These are phyloP conservation scores for Thamnophis sirtalis DNA, from an alignment of 2,113 vertebrate species.

Conservation along the genomic window DNA sequence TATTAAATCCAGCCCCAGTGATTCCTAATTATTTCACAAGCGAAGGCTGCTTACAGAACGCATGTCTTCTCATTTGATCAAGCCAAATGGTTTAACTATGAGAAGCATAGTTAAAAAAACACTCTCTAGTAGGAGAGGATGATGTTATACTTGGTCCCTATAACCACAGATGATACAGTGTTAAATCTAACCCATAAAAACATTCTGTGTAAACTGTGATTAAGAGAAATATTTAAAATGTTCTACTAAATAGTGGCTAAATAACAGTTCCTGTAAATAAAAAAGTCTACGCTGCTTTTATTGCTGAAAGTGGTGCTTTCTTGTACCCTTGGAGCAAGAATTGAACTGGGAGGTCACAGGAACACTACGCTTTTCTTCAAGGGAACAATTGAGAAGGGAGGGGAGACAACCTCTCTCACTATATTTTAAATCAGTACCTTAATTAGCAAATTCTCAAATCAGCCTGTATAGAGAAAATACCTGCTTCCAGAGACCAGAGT, in stretches of 20 bases:
- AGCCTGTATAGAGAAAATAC: background rate
- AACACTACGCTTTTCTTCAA: background rate
- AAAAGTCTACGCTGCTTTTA: background rate
- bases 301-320: background rate
- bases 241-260: background rate
- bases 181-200: background rate
- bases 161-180: background rate
- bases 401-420: background rate
- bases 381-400: background rate
- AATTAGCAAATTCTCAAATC: background rate
- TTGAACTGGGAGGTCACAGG: background rate
- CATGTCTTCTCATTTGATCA: background rate
- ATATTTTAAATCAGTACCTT: background rate
- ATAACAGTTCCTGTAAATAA: background rate
- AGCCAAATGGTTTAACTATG: background rate
- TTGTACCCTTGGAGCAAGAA: background rate
- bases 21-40: background rate
- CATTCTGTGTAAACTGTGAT: background rate
- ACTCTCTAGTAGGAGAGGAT: background rate
- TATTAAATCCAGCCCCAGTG: background rate
- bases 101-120: background rate
- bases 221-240: background rate
- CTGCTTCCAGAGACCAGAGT: background rate
- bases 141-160: background rate
- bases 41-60: background rate